Conservation (phyloP, 1,140 invertebrate species). For the Pseudomyrmex gracilis region DNA sequence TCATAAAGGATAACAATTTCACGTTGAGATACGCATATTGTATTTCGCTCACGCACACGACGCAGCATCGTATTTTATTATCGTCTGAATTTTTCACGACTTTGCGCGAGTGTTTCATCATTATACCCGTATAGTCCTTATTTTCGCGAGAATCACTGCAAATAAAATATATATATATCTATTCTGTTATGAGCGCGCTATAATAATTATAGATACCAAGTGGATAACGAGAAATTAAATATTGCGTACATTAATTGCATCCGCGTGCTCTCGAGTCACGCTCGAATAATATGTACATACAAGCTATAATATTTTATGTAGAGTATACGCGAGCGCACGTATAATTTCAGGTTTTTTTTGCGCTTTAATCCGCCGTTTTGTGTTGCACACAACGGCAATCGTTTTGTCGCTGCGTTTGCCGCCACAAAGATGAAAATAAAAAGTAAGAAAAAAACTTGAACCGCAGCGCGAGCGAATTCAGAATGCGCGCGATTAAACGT, state of each 20-base stretch:
- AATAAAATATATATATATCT: constrained; percentile 10
- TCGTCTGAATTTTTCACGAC: constrained; percentile 17
- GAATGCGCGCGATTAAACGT: constrained; percentile 36
- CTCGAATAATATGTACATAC: constrained; percentile 1
- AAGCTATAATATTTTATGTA: constrained; percentile 6
- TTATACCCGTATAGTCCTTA: not conserved
- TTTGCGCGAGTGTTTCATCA: constrained; percentile 5
- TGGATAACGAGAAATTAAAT: constrained; percentile 52
- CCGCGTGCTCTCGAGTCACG: not conserved
- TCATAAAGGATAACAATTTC: not conserved
- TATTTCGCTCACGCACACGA: not conserved
- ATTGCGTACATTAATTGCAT: constrained; percentile 39
- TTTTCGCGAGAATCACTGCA: not conserved
- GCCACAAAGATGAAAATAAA: not conserved
- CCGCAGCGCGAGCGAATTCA: not conserved
- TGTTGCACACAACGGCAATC: not conserved
- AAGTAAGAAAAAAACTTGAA: not conserved
- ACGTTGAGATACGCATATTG: not conserved
- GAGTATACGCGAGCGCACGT: not conserved
- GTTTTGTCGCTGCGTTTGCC: not conserved
- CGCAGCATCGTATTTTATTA: not conserved
- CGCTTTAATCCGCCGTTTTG: constrained; percentile 21
- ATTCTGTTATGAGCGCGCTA: not conserved
- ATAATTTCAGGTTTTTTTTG: constrained; percentile 19
- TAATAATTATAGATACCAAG: constrained; percentile 44